Conservation (phyloP, 2,888 invertebrate genomes). For the Apodemia zela region DNA sequence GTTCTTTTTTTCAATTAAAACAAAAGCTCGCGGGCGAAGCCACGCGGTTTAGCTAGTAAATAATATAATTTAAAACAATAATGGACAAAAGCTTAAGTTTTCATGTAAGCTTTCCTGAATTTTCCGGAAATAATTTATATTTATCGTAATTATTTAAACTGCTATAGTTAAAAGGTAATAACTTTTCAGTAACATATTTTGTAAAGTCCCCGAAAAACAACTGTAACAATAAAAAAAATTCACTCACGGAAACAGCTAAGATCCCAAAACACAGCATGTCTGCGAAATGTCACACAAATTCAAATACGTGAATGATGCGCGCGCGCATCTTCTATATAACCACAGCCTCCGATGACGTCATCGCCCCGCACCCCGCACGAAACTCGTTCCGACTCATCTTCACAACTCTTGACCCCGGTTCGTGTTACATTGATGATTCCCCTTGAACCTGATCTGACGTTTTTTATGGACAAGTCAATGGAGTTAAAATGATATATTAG, state of each 20-base stretch:
- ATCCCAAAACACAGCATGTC: conserved; percentile 59
- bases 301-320: conserved; percentile 52
- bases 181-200: neutral
- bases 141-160: neutral
- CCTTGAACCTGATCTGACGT: conserved; percentile 18
- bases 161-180: neutral
- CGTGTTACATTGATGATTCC: conserved; percentile 44
- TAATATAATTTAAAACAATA: no score
- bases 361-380: conserved; percentile 34
- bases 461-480: conserved; percentile 18
- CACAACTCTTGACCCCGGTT: conserved; percentile 57
- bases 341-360: conserved; percentile 71
- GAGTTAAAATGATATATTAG: neutral
- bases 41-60: no score
- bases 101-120: neutral
- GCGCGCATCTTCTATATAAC: conserved; percentile 70
- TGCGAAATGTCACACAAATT: conserved; percentile 46
- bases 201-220: neutral
- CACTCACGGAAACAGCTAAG: conserved; percentile 56
- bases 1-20: no score
- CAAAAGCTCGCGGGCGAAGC: no score
- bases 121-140: neutral
- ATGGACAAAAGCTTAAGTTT: no score
- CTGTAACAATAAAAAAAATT: conserved; percentile 5
- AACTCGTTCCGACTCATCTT: conserved; percentile 64